Conservation (phyloP, 2,797 vertebrate species). For the Xyrichtys novacula region DNA sequence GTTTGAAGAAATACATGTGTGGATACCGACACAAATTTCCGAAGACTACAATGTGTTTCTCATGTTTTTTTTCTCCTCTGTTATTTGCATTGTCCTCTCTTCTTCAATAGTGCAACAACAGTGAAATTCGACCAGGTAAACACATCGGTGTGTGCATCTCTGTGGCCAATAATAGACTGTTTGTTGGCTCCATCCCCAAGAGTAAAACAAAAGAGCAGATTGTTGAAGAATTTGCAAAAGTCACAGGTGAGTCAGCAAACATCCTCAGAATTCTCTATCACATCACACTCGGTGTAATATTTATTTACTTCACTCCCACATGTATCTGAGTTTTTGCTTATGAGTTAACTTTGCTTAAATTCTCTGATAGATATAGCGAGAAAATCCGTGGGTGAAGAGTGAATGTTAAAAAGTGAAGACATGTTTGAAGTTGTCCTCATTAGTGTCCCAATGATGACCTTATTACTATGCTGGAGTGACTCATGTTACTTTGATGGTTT, state of each 20-base stretch:
- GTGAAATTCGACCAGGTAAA: constrained; percentile 99
- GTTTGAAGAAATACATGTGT: background rate
- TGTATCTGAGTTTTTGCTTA: background rate
- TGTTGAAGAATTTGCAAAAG: constrained; percentile 99
- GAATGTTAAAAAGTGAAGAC: background rate
- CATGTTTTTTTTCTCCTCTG: background rate
- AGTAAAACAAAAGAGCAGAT: constrained; percentile 99
- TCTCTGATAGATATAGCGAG: background rate
- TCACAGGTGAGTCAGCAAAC: constrained; percentile 91
- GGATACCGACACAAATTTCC: background rate
- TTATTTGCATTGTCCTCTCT: constrained; percentile 6
- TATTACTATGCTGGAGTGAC: constrained; percentile 63
- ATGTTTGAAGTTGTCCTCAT: background rate
- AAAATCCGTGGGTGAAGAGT: background rate
- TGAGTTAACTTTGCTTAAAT: background rate
- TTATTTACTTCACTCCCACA: background rate
- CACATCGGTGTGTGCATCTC: constrained; percentile 99
- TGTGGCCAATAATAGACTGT: constrained; percentile 99
- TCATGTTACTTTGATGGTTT: constrained; percentile 69
- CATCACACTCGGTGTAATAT: background rate
- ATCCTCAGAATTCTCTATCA: background rate
- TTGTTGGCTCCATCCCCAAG: constrained; percentile 99
- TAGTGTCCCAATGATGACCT: constrained; percentile 71
- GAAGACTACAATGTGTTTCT: background rate
- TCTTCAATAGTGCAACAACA: constrained; percentile 95